These are phyloP conservation scores for Aurelia sp. DNA, from an alignment of 30 jellyfish, hydroid and myxozoan genomes.

Conservation along the genomic window DNA sequence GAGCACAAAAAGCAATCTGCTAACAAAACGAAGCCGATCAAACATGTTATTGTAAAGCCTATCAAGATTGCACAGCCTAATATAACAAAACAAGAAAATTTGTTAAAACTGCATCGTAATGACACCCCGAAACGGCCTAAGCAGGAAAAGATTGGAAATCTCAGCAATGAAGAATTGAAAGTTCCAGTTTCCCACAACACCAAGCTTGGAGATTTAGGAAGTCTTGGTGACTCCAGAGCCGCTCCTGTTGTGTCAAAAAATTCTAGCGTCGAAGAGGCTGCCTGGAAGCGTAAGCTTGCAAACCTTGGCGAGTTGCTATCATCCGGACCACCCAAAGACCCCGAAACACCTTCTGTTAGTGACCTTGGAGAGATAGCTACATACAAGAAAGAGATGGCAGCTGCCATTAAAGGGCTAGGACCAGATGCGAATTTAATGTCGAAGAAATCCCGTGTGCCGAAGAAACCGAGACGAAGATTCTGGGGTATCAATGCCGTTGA, in stretches of 20 bases:
- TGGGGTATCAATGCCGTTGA: constrained; percentile 59
- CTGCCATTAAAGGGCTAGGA: constrained; percentile 60
- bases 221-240: constrained; percentile 27
- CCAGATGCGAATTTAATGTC: constrained; percentile 36
- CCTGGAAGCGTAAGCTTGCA: constrained; percentile 53
- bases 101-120: not conserved
- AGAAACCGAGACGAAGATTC: constrained; percentile 30
- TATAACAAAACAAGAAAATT: not conserved
- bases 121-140: constrained; percentile 1
- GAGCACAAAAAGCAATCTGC: constrained; percentile 12
- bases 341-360: constrained; percentile 52
- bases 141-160: constrained; percentile 26
- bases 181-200: not conserved
- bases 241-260: not conserved
- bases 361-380: constrained; percentile 59
- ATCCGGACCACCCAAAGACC: constrained; percentile 7
- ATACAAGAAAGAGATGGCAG: constrained; percentile 58
- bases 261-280: constrained; percentile 8
- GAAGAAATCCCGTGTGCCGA: constrained; percentile 62
- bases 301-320: not conserved
- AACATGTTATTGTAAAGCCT: not conserved
- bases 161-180: constrained; percentile 19
- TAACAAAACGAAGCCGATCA: not conserved
- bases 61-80: not conserved
- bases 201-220: constrained; percentile 48